Percentiles rank a stretch among this genome's conserved stretches.
Evolutionary conservation across 2,888 invertebrate species (phyloP).

Genomic region (Noctua janthina): DNA sequence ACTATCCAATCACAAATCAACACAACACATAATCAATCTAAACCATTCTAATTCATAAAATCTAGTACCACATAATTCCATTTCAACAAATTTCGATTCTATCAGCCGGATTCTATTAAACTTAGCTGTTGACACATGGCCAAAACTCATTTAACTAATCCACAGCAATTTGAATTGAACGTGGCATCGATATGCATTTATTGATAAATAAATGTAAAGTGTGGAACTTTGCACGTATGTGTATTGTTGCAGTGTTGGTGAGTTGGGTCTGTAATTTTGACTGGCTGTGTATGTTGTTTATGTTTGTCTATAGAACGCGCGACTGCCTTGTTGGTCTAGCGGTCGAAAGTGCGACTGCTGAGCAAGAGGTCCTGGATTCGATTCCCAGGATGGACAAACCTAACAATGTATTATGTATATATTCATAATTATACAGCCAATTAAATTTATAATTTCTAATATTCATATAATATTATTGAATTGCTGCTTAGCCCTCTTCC

Average conservation of each 20-base stretch:
- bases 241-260: slow-evolving; percentile 26
- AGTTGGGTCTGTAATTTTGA: slow-evolving; percentile 17
- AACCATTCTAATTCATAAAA: slow-evolving; percentile 37
- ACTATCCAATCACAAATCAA: slow-evolving; percentile 10
- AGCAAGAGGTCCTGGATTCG: no score
- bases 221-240: slow-evolving; percentile 26
- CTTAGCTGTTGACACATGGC: slow-evolving; percentile 68
- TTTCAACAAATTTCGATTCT: slow-evolving; percentile 61
- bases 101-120: slow-evolving; percentile 72
- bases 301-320: not conserved
- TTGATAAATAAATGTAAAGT: slow-evolving; percentile 59
- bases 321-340: not conserved
- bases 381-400: no score
- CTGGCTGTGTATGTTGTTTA: not conserved
- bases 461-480: no score
- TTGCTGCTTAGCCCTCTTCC: no score
- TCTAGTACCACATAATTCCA: slow-evolving; percentile 32
- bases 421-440: no score
- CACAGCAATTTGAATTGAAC: slow-evolving; percentile 73
- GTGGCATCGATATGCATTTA: slow-evolving; percentile 44
- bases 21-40: slow-evolving; percentile 10
- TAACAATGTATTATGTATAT: no score
- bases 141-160: slow-evolving; percentile 80
- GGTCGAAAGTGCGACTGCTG: no score
- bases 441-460: no score